Evolutionary conservation across 2,888 invertebrate genomes (phyloP).

Genomic region (Mythimna impura): DNA sequence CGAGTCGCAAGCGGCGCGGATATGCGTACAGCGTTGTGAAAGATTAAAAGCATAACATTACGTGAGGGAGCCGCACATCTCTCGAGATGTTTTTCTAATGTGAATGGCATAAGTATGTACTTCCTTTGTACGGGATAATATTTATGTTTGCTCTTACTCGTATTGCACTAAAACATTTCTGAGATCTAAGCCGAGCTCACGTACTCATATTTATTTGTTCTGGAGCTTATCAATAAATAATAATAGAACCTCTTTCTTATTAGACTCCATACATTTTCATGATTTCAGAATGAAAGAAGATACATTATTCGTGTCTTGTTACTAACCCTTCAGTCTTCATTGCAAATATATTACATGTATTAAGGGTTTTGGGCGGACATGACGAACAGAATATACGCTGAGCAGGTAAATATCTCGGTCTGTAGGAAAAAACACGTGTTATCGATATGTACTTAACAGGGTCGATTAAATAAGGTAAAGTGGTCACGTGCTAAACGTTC

Average conservation of each 20-base stretch:
- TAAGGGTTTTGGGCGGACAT: not conserved
- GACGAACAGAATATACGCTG: not conserved
- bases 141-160: slow-evolving; percentile 54
- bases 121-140: slow-evolving; percentile 29
- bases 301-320: slow-evolving; percentile 7
- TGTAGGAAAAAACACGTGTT: slow-evolving; percentile 24
- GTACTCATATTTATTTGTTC: slow-evolving; percentile 37
- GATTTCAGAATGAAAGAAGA: slow-evolving; percentile 24
- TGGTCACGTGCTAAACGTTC: slow-evolving; percentile 51
- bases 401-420: slow-evolving; percentile 11
- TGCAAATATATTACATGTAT: slow-evolving; percentile 20
- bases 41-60: slow-evolving; percentile 63
- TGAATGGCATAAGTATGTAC: slow-evolving; percentile 29
- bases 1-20: slow-evolving; percentile 18
- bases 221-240: slow-evolving; percentile 51
- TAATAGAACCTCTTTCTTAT: slow-evolving; percentile 45
- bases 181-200: slow-evolving; percentile 25
- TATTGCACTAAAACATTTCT: slow-evolving; percentile 59
- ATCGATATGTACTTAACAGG: slow-evolving; percentile 38
- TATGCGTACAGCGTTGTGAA: slow-evolving; percentile 51
- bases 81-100: slow-evolving; percentile 44
- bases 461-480: slow-evolving; percentile 32
- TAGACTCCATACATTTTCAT: slow-evolving; percentile 34
- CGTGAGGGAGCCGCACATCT: slow-evolving; percentile 41
- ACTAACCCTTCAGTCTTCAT: slow-evolving; percentile 2